Evolutionary conservation across 2,888 invertebrate genomes (phyloP).

Genomic region (Ochropleura plecta): DNA sequence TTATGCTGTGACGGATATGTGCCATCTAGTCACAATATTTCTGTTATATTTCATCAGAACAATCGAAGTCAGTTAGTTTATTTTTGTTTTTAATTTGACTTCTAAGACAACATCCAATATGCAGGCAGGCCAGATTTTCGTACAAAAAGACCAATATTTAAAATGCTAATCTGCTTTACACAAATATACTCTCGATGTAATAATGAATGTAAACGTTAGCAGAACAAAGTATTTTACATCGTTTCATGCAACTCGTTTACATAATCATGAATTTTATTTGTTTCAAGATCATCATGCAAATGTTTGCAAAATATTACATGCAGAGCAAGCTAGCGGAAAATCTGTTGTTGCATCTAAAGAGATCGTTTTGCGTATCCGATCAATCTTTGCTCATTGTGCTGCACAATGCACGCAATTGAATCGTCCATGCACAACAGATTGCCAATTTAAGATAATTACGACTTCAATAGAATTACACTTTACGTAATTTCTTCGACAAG

Average conservation of each 20-base stretch:
- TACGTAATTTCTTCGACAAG: conserved; percentile 67
- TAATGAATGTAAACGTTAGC: conserved; percentile 23
- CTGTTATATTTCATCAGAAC: not conserved
- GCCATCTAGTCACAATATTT: no score
- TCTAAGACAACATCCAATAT: not conserved
- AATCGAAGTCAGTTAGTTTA: not conserved
- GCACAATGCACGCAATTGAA: conserved; percentile 78
- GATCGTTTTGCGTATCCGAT: conserved; percentile 76
- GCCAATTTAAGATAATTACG: conserved; percentile 80
- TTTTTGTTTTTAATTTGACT: not conserved
- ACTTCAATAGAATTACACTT: conserved; percentile 75
- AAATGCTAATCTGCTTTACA: conserved; percentile 22
- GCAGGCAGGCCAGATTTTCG: not conserved
- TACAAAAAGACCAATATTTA: not conserved
- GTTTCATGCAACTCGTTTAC: conserved; percentile 53
- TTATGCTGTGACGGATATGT: conserved; percentile 1
- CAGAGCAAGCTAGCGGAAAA: conserved; percentile 79
- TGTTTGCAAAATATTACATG: conserved; percentile 69
- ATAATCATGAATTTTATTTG: conserved; percentile 50
- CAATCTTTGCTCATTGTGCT: conserved; percentile 74
- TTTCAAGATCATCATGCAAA: conserved; percentile 53
- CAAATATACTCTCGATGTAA: conserved; percentile 21
- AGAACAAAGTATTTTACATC: conserved; percentile 32
- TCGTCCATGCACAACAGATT: conserved; percentile 79
- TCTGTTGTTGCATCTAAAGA: conserved; percentile 75